A percentile compares a stretch with the other conserved stretches of the same genome.
Conservation (phyloP, 2,888 invertebrate species). For the Lepetodrilus schrolli region DNA sequence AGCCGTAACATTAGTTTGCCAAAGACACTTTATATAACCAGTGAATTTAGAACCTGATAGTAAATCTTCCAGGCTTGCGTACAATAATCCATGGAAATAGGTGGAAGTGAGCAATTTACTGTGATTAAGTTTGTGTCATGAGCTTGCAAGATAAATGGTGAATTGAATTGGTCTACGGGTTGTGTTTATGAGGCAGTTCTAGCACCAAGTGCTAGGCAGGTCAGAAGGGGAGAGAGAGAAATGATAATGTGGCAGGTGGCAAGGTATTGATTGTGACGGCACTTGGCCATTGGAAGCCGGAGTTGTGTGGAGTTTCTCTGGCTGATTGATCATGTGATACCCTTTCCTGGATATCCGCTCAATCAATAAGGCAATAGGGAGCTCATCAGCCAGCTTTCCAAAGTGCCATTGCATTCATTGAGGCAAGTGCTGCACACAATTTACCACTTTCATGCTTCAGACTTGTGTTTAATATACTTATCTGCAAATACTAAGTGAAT, state of each 20-base stretch:
- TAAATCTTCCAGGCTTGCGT: neutral
- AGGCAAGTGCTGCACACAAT: neutral
- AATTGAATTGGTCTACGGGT: too few species aligned
- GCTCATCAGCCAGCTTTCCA: neutral
- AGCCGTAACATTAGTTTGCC: neutral
- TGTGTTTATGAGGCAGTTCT: too few species aligned
- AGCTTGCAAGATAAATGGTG: neutral
- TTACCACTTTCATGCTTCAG: neutral
- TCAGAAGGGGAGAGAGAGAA: neutral
- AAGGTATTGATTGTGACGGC: constrained; percentile 14
- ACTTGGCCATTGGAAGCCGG: constrained; percentile 1
- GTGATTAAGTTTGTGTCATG: neutral
- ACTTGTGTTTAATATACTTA: too few species aligned
- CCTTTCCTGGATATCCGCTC: constrained; percentile 14
- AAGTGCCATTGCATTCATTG: neutral
- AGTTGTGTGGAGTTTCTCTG: constrained; percentile 4
- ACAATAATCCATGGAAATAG: neutral
- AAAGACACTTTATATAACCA: neutral
- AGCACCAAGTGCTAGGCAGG: neutral
- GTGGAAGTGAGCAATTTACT: neutral
- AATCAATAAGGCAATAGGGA: constrained; percentile 4
- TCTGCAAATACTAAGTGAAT: too few species aligned
- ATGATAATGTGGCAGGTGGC: constrained; percentile 16
- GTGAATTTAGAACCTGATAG: neutral
- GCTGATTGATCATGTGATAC: constrained; percentile 23